Evolutionary conservation across 2,888 invertebrate species (phyloP), one percentile per base, ranked within the genome.

Genomic region (Pseudeuparius sepicola): DNA sequence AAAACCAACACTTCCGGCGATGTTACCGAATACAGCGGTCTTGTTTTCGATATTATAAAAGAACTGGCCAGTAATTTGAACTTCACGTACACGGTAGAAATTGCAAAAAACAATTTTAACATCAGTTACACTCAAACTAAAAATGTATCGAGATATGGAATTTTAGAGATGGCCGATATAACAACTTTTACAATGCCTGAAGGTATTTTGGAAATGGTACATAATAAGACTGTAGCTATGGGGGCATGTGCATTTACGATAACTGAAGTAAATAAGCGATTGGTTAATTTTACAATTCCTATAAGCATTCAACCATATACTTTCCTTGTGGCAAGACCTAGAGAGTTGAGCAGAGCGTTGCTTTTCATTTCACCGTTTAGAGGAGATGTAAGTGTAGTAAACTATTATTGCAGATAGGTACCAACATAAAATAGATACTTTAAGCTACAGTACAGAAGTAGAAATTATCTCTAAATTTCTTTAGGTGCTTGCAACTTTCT

Each of bases 351-450:
- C 45, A 69, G 89, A 45, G 86, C 84, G 0, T 65, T 89, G 41
- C 63, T 89, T 6, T 92, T 92, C 52, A 73, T 86, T 29, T 76
- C 85, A 4, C 92, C 92, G 0, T 92, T 88, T 48, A 75, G 76
- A 4, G 60, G 66, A 14, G 73, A 74, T 52, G 78, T 78, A 60
- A 68, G 68, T 65, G 47, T 24, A 17, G 15, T 33, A 34, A 9
- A 23, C 24, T 17, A 11, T 13, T 15, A 32, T 11, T 32, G 4
- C 11, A n/a, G n/a, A n/a, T n/a, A n/a, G n/a, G n/a, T n/a, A n/a
- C n/a, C n/a, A n/a, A n/a, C n/a, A n/a, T n/a, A n/a, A n/a, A n/a
- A n/a, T n/a, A n/a, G n/a, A n/a, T n/a, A n/a, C n/a, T n/a, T n/a
- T n/a, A n/a, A n/a, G n/a, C n/a, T n/a, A n/a, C n/a, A n/a, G n/a